Evolutionary conservation across 2,113 vertebrate species (phyloP).

Genomic region (Xiphophorus hellerii): DNA sequence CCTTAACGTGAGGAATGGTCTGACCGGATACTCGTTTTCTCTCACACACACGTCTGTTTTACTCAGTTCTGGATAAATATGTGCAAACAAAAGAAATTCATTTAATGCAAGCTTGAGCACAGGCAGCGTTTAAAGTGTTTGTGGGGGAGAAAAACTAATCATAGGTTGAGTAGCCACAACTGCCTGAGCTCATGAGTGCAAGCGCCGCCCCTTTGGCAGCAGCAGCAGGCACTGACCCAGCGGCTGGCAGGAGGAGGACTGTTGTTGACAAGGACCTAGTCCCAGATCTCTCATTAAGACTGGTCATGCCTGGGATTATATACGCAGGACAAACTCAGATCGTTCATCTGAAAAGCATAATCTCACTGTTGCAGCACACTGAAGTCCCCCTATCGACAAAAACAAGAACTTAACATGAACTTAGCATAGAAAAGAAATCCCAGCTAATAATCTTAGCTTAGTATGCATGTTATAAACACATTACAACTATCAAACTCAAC

Average conservation of each 20-base stretch:
- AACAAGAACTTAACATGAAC: constrained; percentile 24
- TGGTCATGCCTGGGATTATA: constrained; percentile 68
- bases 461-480: constrained; percentile 5
- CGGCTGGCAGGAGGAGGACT: constrained; percentile 58
- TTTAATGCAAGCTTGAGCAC: constrained; percentile 38
- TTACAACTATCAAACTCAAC: constrained; percentile 10
- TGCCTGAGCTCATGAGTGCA: constrained; percentile 44
- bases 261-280: constrained; percentile 66
- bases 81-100: constrained; percentile 30
- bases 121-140: constrained; percentile 50
- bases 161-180: constrained; percentile 61
- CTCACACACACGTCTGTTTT: constrained; percentile 26
- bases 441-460: constrained; percentile 3
- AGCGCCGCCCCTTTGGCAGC: constrained; percentile 63
- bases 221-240: constrained; percentile 56
- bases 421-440: neutral
- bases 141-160: constrained; percentile 62
- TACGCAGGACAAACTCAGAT: constrained; percentile 47
- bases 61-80: constrained; percentile 19
- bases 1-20: constrained; percentile 13
- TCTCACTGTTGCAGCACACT: constrained; percentile 14
- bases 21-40: constrained; percentile 6
- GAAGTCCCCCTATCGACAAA: constrained; percentile 47
- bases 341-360: constrained; percentile 42
- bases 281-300: constrained; percentile 71